Percentiles rank a stretch among this genome's conserved stretches.
Conservation (phyloP, 2,113 vertebrate species). For the Podarcis cretensis region DNA sequence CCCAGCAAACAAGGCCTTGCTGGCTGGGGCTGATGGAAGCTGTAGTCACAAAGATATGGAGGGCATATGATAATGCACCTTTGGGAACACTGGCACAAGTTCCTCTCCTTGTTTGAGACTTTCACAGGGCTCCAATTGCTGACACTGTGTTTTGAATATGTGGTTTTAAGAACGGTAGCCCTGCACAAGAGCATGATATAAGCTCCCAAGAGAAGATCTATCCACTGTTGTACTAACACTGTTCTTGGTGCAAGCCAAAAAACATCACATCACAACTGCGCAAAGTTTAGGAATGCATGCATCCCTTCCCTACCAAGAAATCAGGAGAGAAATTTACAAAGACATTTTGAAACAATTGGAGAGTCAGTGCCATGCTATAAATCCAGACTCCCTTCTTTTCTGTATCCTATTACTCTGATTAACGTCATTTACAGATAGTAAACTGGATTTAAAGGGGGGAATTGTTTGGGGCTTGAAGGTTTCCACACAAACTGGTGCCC, state of each 20-base stretch:
- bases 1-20: background rate
- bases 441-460: conserved; percentile 50
- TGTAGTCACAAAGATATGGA: too few species aligned
- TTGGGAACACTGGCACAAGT: background rate
- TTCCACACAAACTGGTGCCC: conserved; percentile 59
- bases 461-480: conserved; percentile 52
- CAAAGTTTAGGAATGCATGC: conserved; percentile 61
- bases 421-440: conserved; percentile 43
- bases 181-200: conserved; percentile 51
- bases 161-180: background rate
- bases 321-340: conserved; percentile 47
- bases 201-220: conserved; percentile 58
- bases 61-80: conserved; percentile 16
- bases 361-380: conserved; percentile 54
- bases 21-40: too few species aligned
- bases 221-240: conserved; percentile 54
- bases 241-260: conserved; percentile 58
- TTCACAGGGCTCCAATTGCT: conserved; percentile 54
- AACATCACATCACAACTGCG: conserved; percentile 38
- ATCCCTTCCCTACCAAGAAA: conserved; percentile 51
- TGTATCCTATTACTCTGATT: conserved; percentile 59
- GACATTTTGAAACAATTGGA: conserved; percentile 45
- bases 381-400: conserved; percentile 58
- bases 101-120: conserved; percentile 39
- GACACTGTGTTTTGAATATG: conserved; percentile 50